Evolutionary conservation across 2,888 invertebrate species (phyloP).

Genomic region (Andrena flavipes): DNA sequence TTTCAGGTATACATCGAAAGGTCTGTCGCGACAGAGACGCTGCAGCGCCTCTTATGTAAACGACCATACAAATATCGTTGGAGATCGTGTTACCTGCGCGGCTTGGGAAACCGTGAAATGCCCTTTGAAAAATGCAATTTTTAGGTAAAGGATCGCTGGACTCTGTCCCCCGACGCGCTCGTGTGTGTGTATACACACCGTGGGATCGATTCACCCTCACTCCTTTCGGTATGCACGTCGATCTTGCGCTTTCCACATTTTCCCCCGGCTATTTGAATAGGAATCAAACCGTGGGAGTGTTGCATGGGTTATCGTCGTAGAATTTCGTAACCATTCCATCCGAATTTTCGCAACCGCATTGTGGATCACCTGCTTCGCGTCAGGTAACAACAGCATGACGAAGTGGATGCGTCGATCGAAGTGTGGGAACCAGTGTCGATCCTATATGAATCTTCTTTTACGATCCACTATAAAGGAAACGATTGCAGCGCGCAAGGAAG

Average conservation of each 20-base stretch:
- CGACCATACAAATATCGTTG: conserved; percentile 76
- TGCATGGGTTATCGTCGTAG: conserved; percentile 45
- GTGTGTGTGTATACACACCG: conserved; percentile 61
- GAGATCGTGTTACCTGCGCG: conserved; percentile 70
- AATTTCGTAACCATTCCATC: conserved; percentile 62
- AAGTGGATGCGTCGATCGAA: conserved; percentile 50
- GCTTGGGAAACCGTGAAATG: conserved; percentile 67
- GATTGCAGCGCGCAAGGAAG: no score
- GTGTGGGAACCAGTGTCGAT: conserved; percentile 62
- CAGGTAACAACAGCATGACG: conserved; percentile 64
- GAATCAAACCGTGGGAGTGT: conserved; percentile 70
- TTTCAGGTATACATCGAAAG: conserved; percentile 62
- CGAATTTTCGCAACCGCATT: conserved; percentile 67
- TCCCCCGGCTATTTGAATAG: conserved; percentile 66
- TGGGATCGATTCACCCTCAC: conserved; percentile 73
- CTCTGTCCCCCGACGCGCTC: conserved; percentile 43
- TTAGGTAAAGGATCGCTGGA: conserved; percentile 64
- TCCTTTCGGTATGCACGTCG: conserved; percentile 60
- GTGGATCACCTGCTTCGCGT: conserved; percentile 62
- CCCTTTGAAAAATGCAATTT: conserved; percentile 72
- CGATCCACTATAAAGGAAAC: no score
- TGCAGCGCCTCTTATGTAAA: conserved; percentile 78
- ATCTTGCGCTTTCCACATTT: conserved; percentile 37
- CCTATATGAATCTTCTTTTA: neutral
- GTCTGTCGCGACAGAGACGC: conserved; percentile 50